These are phyloP conservation scores for Ophiodon elongatus DNA, from an alignment of 2,113 vertebrate genomes.

Conservation along the genomic window DNA sequence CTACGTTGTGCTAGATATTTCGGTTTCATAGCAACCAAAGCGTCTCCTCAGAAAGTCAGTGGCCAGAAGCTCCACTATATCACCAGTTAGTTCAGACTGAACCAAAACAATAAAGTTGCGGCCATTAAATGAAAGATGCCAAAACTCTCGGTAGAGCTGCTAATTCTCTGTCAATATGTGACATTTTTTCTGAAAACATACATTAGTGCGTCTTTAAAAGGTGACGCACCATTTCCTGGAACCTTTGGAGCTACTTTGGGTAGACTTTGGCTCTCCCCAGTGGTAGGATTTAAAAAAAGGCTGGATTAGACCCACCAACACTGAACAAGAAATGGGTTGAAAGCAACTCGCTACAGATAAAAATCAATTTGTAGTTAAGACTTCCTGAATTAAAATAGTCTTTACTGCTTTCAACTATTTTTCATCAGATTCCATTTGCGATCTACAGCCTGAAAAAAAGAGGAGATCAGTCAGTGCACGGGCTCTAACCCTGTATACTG, in stretches of 20 bases:
- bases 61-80: neutral
- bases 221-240: neutral
- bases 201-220: neutral
- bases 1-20: too few species aligned
- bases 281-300: neutral
- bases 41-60: neutral
- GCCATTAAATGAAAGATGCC: too few species aligned
- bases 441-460: neutral
- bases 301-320: neutral
- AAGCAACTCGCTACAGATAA: neutral
- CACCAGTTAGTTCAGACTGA: neutral
- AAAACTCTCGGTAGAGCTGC: too few species aligned
- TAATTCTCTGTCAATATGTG: too few species aligned
- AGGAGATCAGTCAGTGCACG: neutral
- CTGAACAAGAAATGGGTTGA: neutral
- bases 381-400: neutral
- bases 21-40: too few species aligned
- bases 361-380: neutral
- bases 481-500: neutral
- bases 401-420: neutral
- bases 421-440: neutral
- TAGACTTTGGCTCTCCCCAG: neutral
- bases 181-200: neutral
- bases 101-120: too few species aligned
- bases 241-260: neutral